Evolutionary conservation across 2,113 vertebrate genomes (phyloP).

Genomic region (western clawed frog (Xenopus tropicalis)): UCB_Xtro_10.0 CM004452.2:35162001-35162500

Average conservation of each 20-base stretch:
- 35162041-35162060: not conserved
- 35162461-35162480: slow-evolving; percentile 68
- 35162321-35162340: slow-evolving; percentile 59
- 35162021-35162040: not conserved
- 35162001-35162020: not conserved
- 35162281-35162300: slow-evolving; percentile 64
- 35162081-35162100: not conserved
- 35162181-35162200: slow-evolving; percentile 54
- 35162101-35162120: not conserved
- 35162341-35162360: slow-evolving; percentile 41
- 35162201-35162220: slow-evolving; percentile 54
- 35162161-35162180: slow-evolving; percentile 53
- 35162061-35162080: not conserved
- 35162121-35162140: slow-evolving; percentile 7
- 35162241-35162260: slow-evolving; percentile 53
- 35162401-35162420: slow-evolving; percentile 79
- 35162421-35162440: slow-evolving; percentile 64
- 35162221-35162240: slow-evolving; percentile 39
- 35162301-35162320: slow-evolving; percentile 59
- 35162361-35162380: slow-evolving; percentile 70
- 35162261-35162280: slow-evolving; percentile 65
- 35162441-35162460: slow-evolving; percentile 62
- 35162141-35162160: slow-evolving; percentile 48
- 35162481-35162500: slow-evolving; percentile 46
- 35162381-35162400: slow-evolving; percentile 78